A percentile compares a stretch with the other conserved stretches of the same genome.
phyloP scores from a whole-genome alignment of 2,113 vertebrate genomes.

The Oryzias woworae region DNA sequence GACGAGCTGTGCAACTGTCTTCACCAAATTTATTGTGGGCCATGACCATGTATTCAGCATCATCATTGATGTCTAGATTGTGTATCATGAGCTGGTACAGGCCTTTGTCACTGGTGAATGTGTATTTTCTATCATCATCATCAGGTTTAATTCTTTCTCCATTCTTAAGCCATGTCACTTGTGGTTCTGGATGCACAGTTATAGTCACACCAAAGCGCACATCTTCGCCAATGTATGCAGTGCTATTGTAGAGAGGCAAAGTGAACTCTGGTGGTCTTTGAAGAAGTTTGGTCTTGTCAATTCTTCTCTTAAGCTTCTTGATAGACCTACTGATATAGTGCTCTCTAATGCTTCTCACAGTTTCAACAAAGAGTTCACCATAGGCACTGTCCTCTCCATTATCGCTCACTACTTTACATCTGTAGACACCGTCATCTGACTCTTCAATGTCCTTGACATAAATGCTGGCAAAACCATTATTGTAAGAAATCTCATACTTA shows the following conservation, averaged over 20 bases:
- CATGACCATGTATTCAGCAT: slow-evolving; percentile 91
- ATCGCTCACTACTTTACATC: slow-evolving; percentile 92
- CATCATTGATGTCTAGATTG: slow-evolving; percentile 85
- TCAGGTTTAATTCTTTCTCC: slow-evolving; percentile 93
- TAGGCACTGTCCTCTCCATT: slow-evolving; percentile 94
- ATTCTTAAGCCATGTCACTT: slow-evolving; percentile 92
- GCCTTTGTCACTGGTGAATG: slow-evolving; percentile 94
- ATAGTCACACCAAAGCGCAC: slow-evolving; percentile 97
- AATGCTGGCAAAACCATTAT: slow-evolving; percentile 90
- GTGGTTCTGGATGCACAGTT: slow-evolving; percentile 96
- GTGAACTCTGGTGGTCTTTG: slow-evolving; percentile 97
- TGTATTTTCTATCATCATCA: slow-evolving; percentile 90
- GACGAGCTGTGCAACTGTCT: slow-evolving; percentile 92
- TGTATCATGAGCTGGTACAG: slow-evolving; percentile 94
- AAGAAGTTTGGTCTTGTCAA: slow-evolving; percentile 86
- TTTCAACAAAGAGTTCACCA: slow-evolving; percentile 92
- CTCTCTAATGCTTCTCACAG: slow-evolving; percentile 88
- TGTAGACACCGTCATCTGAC: slow-evolving; percentile 92
- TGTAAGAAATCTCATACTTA: slow-evolving; percentile 95
- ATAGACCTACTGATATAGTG: slow-evolving; percentile 86
- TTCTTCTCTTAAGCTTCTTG: slow-evolving; percentile 87
- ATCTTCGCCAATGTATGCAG: slow-evolving; percentile 91
- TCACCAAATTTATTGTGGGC: slow-evolving; percentile 95
- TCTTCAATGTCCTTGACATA: slow-evolving; percentile 94
- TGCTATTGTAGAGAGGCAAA: slow-evolving; percentile 90